These are phyloP conservation scores for Microvelia longipes DNA, from an alignment of 1,140 invertebrate genomes.

Conservation along the genomic window DNA sequence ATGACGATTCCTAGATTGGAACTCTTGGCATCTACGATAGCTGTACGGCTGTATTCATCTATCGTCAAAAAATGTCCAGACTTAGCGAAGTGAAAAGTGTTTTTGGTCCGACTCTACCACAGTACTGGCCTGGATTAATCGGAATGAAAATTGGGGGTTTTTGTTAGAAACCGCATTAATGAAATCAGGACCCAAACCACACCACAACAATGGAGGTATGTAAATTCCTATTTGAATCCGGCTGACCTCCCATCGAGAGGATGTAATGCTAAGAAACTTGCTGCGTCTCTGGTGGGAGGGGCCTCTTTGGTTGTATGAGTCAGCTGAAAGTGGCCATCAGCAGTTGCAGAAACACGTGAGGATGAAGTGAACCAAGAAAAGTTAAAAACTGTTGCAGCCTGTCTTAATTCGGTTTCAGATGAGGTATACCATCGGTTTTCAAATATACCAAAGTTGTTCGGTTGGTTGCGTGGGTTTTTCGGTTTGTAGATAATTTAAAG, in stretches of 20 bases:
- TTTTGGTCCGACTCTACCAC: constrained; percentile 27
- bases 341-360: too few species aligned
- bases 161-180: constrained; percentile 28
- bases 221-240: constrained; percentile 3
- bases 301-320: constrained; percentile 23
- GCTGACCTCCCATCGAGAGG: constrained; percentile 30
- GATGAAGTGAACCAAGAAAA: too few species aligned
- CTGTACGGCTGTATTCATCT: constrained; percentile 17
- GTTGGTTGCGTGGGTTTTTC: too few species aligned
- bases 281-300: constrained; percentile 30
- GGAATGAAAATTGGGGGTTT: constrained; percentile 25
- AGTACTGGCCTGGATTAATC: constrained; percentile 26
- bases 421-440: too few species aligned
- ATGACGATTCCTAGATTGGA: constrained; percentile 27
- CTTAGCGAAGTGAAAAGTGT: constrained; percentile 11
- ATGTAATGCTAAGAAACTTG: constrained; percentile 23
- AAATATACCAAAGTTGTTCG: too few species aligned
- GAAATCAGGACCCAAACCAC: constrained; percentile 22
- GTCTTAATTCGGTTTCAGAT: too few species aligned
- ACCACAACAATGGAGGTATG: not conserved
- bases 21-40: constrained; percentile 27
- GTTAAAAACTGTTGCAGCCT: too few species aligned
- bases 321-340: not conserved
- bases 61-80: constrained; percentile 17
- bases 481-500: too few species aligned